A percentile compares a stretch with the other conserved stretches of the same genome.
Conservation (phyloP, 2,113 vertebrate genomes). For the Anseranas semipalmata region DNA sequence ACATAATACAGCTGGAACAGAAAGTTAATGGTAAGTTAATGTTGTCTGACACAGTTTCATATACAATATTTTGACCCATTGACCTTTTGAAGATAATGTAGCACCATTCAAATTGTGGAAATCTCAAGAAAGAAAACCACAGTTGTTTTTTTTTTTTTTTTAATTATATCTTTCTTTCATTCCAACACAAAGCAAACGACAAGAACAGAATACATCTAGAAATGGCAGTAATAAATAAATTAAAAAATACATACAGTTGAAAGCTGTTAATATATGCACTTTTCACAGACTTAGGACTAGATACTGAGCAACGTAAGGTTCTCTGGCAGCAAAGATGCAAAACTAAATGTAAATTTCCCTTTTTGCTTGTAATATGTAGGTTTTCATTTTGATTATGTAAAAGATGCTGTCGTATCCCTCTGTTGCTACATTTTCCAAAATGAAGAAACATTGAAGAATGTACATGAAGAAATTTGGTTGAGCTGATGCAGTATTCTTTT, state of each 20-base stretch:
- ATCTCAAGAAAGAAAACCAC: not conserved
- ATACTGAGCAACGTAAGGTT: not conserved
- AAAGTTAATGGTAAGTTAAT: not conserved
- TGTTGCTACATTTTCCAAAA: not conserved
- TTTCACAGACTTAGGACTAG: not conserved
- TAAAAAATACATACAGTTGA: not conserved
- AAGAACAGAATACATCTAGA: not conserved
- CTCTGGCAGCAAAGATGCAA: not conserved
- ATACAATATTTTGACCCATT: not conserved
- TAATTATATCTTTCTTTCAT: not conserved
- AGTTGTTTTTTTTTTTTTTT: not conserved
- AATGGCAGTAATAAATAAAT: not conserved
- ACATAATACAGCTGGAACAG: not conserved
- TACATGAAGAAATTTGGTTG: not conserved
- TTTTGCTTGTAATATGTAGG: not conserved
- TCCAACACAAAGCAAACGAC: not conserved
- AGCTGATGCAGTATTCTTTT: not conserved
- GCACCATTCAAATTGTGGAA: not conserved
- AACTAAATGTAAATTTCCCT: not conserved
- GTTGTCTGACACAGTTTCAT: not conserved
- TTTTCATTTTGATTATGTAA: not conserved
- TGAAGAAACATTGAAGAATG: not conserved
- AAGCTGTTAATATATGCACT: not conserved
- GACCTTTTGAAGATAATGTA: not conserved
- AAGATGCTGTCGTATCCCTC: no score